Percentiles rank a stretch among this genome's conserved stretches.
phyloP scores from a whole-genome alignment of 1,140 invertebrate genomes.

The Drosophila biarmipes region DNA sequence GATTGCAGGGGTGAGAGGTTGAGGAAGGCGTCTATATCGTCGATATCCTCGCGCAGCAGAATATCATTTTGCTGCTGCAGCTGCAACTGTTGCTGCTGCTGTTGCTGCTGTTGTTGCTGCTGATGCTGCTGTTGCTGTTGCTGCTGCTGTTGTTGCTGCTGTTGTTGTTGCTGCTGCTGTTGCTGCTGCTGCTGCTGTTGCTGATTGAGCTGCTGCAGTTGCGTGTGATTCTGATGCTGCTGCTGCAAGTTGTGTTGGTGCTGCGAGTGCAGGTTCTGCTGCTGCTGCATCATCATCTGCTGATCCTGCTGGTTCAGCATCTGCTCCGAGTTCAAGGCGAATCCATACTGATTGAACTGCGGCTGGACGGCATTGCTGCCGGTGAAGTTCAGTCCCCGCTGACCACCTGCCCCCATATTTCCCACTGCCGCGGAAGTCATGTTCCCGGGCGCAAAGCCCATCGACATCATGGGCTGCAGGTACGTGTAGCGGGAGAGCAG shows the following conservation, averaged over 20 bases:
- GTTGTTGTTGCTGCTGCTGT: slow-evolving; percentile 27
- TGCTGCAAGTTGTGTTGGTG: slow-evolving; percentile 70
- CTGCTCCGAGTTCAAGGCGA: slow-evolving; percentile 72
- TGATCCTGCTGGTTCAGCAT: slow-evolving; percentile 74
- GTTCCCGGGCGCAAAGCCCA: slow-evolving; percentile 85
- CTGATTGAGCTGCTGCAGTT: slow-evolving; percentile 52
- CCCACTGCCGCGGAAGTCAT: slow-evolving; percentile 43
- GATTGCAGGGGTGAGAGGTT: slow-evolving; percentile 74
- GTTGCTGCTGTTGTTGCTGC: slow-evolving; percentile 35
- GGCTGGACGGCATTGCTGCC: slow-evolving; percentile 71
- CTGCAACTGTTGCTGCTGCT: slow-evolving; percentile 37
- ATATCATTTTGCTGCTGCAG: slow-evolving; percentile 52
- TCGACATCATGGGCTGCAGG: slow-evolving; percentile 86
- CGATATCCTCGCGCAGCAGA: slow-evolving; percentile 67
- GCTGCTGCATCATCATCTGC: slow-evolving; percentile 80
- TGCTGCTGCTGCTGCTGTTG: slow-evolving; percentile 41
- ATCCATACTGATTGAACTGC: slow-evolving; percentile 81
- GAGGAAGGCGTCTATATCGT: slow-evolving; percentile 75
- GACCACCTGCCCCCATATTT: slow-evolving; percentile 28
- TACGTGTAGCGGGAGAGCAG: slow-evolving; percentile 92
- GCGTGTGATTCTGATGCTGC: slow-evolving; percentile 46
- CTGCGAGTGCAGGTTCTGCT: slow-evolving; percentile 71
- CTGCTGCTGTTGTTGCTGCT: slow-evolving; percentile 35
- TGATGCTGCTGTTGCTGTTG: slow-evolving; percentile 45
- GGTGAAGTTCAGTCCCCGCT: slow-evolving; percentile 58